Percentiles rank a stretch among this genome's conserved stretches.
These are phyloP conservation scores for Homarus gammarus DNA, from an alignment of 2,888 invertebrate genomes.

Conservation along the genomic window DNA sequence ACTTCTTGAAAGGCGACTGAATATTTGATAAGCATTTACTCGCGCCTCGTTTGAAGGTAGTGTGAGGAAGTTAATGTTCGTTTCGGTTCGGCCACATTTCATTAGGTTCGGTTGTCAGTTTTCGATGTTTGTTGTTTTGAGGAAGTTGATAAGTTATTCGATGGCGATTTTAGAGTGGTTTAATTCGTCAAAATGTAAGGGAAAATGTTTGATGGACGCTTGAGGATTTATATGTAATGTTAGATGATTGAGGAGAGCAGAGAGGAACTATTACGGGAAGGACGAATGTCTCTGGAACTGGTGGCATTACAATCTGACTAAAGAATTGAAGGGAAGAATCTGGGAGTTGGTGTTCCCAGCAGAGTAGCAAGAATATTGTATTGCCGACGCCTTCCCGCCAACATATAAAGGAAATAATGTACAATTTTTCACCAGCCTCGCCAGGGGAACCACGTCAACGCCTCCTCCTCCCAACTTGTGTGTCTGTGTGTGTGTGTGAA, in stretches of 20 bases:
- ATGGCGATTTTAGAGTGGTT: too few species aligned
- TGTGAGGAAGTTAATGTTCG: not conserved
- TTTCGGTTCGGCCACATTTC: not conserved
- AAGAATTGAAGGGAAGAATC: slow-evolving; percentile 48
- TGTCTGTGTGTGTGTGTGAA: not conserved
- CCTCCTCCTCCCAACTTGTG: too few species aligned
- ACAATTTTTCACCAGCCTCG: slow-evolving; percentile 3
- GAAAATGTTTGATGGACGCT: too few species aligned
- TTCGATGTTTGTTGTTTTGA: too few species aligned
- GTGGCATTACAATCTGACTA: slow-evolving; percentile 54
- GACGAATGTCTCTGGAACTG: slow-evolving; percentile 18
- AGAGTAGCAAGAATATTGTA: slow-evolving; percentile 30
- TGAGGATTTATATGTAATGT: too few species aligned
- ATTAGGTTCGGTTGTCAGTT: not conserved
- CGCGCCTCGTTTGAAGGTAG: slow-evolving; percentile 21
- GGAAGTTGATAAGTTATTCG: too few species aligned
- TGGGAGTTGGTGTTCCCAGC: slow-evolving; percentile 40
- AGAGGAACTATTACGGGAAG: too few species aligned
- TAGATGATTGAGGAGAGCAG: too few species aligned
- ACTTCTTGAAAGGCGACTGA: slow-evolving; percentile 57
- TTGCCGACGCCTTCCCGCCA: not conserved
- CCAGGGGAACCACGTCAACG: too few species aligned
- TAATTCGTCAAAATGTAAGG: too few species aligned
- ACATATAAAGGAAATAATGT: not conserved
- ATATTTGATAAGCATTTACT: slow-evolving; percentile 58